Evolutionary conservation across 2,113 vertebrate genomes (phyloP).

Genomic region (Setophaga petechia): DNA sequence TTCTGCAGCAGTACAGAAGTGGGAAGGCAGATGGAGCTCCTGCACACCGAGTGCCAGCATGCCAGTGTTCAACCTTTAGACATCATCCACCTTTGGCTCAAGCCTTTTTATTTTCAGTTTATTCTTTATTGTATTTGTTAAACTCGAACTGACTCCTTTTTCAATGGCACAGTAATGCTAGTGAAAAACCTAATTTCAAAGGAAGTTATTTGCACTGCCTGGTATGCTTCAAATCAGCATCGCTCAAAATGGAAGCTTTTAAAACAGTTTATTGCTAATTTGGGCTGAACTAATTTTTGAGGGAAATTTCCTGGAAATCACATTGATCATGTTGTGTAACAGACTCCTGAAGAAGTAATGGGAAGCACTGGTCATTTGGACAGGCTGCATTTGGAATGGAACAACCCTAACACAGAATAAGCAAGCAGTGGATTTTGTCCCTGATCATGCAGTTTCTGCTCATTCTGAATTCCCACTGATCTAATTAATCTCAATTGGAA

Average conservation of each 20-base stretch:
- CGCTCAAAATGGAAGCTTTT: neutral
- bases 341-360: neutral
- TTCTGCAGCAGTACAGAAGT: conserved; percentile 19
- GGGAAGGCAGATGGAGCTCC: conserved; percentile 60
- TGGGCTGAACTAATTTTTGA: neutral
- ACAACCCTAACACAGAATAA: neutral
- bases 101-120: neutral
- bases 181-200: neutral
- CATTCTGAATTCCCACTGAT: conserved; percentile 12
- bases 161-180: neutral
- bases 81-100: neutral
- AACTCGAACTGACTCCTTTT: neutral
- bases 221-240: neutral
- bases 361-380: neutral
- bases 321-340: neutral
- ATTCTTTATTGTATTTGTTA: neutral
- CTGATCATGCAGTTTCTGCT: conserved; percentile 13
- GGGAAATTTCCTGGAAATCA: neutral
- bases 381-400: neutral
- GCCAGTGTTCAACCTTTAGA: neutral
- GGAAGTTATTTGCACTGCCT: neutral
- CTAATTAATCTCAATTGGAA: conserved; percentile 32
- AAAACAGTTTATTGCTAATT: neutral
- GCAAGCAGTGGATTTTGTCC: neutral
- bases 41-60: neutral